Evolutionary conservation across 2,797 vertebrate species (phyloP).

Genomic region (Scomberomorus guttatus): DNA sequence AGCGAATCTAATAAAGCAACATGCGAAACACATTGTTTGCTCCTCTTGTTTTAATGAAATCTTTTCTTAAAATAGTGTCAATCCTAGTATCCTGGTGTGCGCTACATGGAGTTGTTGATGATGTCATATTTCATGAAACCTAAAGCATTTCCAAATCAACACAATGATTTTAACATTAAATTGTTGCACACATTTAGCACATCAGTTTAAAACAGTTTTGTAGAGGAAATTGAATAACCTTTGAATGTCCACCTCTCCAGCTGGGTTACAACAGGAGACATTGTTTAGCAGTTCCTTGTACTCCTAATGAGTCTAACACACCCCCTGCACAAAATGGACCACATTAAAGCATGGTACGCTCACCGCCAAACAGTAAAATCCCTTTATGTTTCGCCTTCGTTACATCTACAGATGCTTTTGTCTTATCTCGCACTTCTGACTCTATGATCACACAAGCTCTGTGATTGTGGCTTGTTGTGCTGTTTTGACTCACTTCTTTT

Average conservation of each 20-base stretch:
- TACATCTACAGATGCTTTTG: constrained; percentile 50
- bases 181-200: constrained; percentile 44
- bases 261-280: constrained; percentile 39
- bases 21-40: no score
- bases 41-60: no score
- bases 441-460: constrained; percentile 48
- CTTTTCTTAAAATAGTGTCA: no score
- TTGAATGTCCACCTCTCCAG: constrained; percentile 29
- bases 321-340: constrained; percentile 32
- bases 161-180: constrained; percentile 50
- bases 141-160: constrained; percentile 16
- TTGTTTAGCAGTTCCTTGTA: constrained; percentile 45
- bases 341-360: constrained; percentile 65
- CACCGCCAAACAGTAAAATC: constrained; percentile 49
- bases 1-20: no score
- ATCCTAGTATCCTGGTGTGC: no score
- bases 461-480: constrained; percentile 45
- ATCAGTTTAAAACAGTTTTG: constrained; percentile 53
- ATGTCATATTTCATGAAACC: neutral
- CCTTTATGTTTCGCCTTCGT: constrained; percentile 59
- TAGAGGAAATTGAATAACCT: constrained; percentile 37
- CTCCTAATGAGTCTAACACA: constrained; percentile 36
- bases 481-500: constrained; percentile 66
- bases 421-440: constrained; percentile 47
- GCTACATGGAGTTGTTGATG: no score